A percentile compares a stretch with the other conserved stretches of the same genome.
These are phyloP conservation scores for Pristionchus japonicus DNA, from an alignment of 2,888 invertebrate genomes.

Conservation along the genomic window DNA sequence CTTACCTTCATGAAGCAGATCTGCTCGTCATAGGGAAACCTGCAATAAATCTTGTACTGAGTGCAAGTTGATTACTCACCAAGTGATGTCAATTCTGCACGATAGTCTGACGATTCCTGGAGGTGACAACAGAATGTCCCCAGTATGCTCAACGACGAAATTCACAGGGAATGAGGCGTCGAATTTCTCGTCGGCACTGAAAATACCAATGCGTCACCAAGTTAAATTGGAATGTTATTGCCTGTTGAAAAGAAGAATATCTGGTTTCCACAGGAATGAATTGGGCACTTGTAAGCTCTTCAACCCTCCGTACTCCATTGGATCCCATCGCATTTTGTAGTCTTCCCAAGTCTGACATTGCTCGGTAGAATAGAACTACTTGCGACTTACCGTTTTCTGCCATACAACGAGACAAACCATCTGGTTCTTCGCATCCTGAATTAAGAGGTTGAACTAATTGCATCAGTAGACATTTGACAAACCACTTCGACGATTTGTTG, in stretches of 20 bases:
- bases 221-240: conserved; percentile 74
- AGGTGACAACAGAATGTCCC: conserved; percentile 94
- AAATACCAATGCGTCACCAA: not conserved
- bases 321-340: conserved; percentile 97
- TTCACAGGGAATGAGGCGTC: conserved; percentile 98
- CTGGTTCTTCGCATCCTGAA: conserved; percentile 97
- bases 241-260: conserved; percentile 99
- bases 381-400: conserved; percentile 84
- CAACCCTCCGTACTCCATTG: conserved; percentile 94
- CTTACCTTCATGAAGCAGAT: conserved; percentile 83
- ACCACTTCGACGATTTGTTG: conserved; percentile 70
- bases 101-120: conserved; percentile 98
- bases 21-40: conserved; percentile 97
- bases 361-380: not conserved
- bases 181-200: conserved; percentile 97
- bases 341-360: conserved; percentile 87
- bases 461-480: not conserved
- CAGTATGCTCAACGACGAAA: conserved; percentile 94
- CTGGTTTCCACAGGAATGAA: conserved; percentile 96
- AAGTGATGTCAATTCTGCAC: conserved; percentile 98
- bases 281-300: conserved; percentile 94
- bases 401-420: conserved; percentile 95
- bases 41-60: not conserved
- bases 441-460: not conserved
- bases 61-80: conserved; percentile 78